Evolutionary conservation across 2,113 vertebrate species (phyloP), one percentile per base, ranked within the genome.

Genomic region (Crypturellus undulatus): DNA sequence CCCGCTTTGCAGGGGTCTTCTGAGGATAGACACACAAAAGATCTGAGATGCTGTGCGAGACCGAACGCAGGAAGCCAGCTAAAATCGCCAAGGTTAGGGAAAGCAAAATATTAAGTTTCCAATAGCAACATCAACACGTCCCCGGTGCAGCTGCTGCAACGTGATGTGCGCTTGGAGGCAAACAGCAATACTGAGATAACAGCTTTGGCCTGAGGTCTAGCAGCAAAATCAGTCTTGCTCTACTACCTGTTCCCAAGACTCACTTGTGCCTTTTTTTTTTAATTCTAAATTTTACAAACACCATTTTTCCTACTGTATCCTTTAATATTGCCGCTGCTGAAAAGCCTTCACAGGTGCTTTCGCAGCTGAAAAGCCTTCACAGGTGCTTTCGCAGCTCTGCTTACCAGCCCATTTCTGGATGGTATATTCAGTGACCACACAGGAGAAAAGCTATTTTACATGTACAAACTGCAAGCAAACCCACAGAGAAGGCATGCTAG

Each of bases 71-170:
- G 38, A 19, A 56, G 28, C 3, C 58, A 67, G 70, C 25, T 93
- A 76, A 77, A 92, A 90, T 64, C 87, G 72, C 22, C 54, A 49
- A 10, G 2, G 11, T 56, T 59, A 82, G 67, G 54, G 62, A 93
- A 92, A 52, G 67, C n/a, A 84, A 90, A 92, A 64, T 69, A 82
- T 12, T 79, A 94, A 73, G 85, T 92, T 91, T 96, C 84, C 84
- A 88, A 89, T 34, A 85, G 88, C 79, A 94, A 67, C 87, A 78
- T 62, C 34, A 79, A 82, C 32, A 83, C 16, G 49, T 73, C 83
- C 58, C 40, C 77, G 34, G 25, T 89, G 81, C 32, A 79, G 58
- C 58, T 93, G 73, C 65, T 67, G 65, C 38, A 93, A 84, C 0
- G 0, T 26, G 54, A 79, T 81, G 49, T 8, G 73, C 51, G 30